Evolutionary conservation across 2,888 invertebrate genomes (phyloP), one percentile per base, ranked within the genome.

Genomic region (Drosophila mayaguana): DNA sequence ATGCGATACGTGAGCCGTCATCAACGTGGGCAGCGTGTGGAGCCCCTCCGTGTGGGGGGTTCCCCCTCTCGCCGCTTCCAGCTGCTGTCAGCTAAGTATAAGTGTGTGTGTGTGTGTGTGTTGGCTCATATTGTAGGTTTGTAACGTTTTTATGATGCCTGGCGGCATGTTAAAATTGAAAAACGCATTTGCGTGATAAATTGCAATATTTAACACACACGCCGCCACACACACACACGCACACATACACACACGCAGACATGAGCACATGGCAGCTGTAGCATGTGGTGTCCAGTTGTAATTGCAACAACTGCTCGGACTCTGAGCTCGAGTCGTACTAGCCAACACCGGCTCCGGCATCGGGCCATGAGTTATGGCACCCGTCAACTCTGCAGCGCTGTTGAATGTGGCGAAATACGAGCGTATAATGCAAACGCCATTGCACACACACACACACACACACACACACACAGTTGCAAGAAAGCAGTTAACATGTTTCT

Each of bases 121-220:
- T 78, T 83, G 79, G 79, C 79, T 83, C 89, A 79, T 81, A 87
- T 83, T 80, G 90, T 86, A 71, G 83, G 87, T 88, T 89, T 88
- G 87, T 78, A 87, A 89, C 89, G 87, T 87, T 89, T 88, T 90
- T 90, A 90, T 91, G 91, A 90, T 91, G 91, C 92, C 92, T 89
- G 89, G 92, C 92, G 92, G 92, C 92, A 90, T 91, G 92, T 91
- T 91, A 90, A 91, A 92, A 91, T 91, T 91, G 92, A 91, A 91
- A 91, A 91, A 92, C 92, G 92, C 92, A 92, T 91, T 92, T 92
- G 92, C 92, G 92, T 92, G 92, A 92, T 92, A 92, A 92, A 92
- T 92, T 90, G 92, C 92, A 92, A 92, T 92, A 92, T 92, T 92
- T 92, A 91, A 91, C 91, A 91, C 90, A 86, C 83, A 83, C 75